phyloP scores from a whole-genome alignment of 92 coral and sea anemone species.

The Porites lobata region DNA sequence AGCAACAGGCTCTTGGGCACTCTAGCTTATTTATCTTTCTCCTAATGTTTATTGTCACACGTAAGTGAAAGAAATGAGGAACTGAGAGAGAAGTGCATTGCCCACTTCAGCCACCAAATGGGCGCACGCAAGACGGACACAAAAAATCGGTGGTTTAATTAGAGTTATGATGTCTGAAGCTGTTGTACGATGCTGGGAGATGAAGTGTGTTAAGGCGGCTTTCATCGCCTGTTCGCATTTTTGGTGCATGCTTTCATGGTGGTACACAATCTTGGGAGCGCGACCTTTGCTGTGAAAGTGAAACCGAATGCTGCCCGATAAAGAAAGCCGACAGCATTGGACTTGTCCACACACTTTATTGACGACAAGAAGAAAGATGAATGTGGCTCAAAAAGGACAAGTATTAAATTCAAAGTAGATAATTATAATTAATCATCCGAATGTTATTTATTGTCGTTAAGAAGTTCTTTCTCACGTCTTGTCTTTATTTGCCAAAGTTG shows the following conservation, averaged over 20 bases:
- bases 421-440: not conserved
- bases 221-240: slow-evolving; percentile 46
- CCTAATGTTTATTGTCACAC: slow-evolving; percentile 28
- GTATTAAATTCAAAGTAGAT: not conserved
- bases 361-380: not conserved
- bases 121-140: not conserved
- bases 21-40: slow-evolving; percentile 13
- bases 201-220: slow-evolving; percentile 26
- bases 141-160: not conserved
- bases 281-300: slow-evolving; percentile 54
- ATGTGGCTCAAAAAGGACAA: slow-evolving; percentile 20
- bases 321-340: not conserved
- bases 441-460: slow-evolving; percentile 11
- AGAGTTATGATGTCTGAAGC: not conserved
- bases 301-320: slow-evolving; percentile 32
- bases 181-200: slow-evolving; percentile 19
- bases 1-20: slow-evolving; percentile 38
- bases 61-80: not conserved
- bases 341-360: not conserved
- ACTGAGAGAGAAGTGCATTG: not conserved
- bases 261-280: slow-evolving; percentile 34
- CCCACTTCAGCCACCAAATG: not conserved
- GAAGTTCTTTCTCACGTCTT: not conserved
- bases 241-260: slow-evolving; percentile 53
- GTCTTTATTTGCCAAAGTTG: slow-evolving; percentile 19